A percentile compares a stretch with the other conserved stretches of the same genome.
Evolutionary conservation across 2,888 invertebrate species (phyloP).

Genomic region (Xanthia icteritia): DNA sequence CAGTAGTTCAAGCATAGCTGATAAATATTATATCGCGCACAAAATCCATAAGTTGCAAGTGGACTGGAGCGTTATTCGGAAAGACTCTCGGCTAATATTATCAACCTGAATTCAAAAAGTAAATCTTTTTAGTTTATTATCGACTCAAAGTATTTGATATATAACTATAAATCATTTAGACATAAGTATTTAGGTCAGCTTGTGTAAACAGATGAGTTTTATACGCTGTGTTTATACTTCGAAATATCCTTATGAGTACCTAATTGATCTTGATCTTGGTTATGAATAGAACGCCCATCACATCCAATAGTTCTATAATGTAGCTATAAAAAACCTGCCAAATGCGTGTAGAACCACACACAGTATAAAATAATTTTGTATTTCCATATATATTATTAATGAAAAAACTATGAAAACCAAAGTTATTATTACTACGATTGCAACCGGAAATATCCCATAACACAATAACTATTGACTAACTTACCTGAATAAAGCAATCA

Average conservation of each 20-base stretch:
- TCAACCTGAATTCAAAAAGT: constrained; percentile 20
- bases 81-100: constrained; percentile 17
- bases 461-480: neutral
- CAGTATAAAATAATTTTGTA: neutral
- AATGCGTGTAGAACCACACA: neutral
- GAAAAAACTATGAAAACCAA: neutral
- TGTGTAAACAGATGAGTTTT: constrained; percentile 2
- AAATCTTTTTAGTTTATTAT: constrained; percentile 22
- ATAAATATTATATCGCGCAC: constrained; percentile 44
- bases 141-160: constrained; percentile 9
- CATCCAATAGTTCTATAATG: neutral
- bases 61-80: constrained; percentile 34
- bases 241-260: constrained; percentile 20
- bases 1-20: constrained; percentile 28
- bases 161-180: constrained; percentile 28
- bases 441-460: neutral
- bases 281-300: constrained; percentile 16
- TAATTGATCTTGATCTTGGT: constrained; percentile 24
- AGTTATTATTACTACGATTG: neutral
- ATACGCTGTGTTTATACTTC: neutral
- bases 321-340: neutral
- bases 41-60: constrained; percentile 40
- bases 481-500: neutral
- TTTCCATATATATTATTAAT: too few species aligned
- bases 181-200: constrained; percentile 31